Evolutionary conservation across 2,113 vertebrate genomes (phyloP).

Genomic region (Tympanuchus pallidicinctus): DNA sequence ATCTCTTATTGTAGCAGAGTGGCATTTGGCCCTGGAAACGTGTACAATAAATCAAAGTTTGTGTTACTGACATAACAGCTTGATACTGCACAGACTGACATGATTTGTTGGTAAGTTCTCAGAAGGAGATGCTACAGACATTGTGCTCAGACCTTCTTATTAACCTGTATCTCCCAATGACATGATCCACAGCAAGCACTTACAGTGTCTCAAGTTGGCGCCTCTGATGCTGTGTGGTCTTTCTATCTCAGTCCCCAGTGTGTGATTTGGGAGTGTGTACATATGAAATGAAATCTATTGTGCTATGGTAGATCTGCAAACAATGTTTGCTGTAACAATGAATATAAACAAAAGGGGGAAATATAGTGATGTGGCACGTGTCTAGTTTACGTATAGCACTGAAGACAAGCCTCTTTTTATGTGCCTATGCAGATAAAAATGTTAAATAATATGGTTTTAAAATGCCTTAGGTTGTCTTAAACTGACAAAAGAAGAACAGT

Average conservation of each 20-base stretch:
- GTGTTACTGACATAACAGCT: conserved; percentile 31
- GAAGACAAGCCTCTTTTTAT: not conserved
- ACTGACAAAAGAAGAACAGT: not conserved
- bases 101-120: not conserved
- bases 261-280: not conserved
- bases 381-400: not conserved
- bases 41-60: not conserved
- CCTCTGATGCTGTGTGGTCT: not conserved
- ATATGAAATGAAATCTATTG: not conserved
- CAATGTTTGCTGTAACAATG: not conserved
- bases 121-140: not conserved
- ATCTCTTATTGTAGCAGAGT: not conserved
- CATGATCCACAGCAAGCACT: not conserved
- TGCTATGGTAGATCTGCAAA: not conserved
- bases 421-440: not conserved
- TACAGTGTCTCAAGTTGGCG: not conserved
- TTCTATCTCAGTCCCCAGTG: not conserved
- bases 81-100: not conserved
- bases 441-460: not conserved
- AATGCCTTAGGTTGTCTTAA: not conserved
- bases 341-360: not conserved
- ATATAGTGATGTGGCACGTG: not conserved
- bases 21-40: not conserved
- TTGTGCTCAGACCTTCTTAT: not conserved
- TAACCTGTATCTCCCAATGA: not conserved